Evolutionary conservation across 1,140 invertebrate species (phyloP).

Genomic region (Andrena cerasifolii): DNA sequence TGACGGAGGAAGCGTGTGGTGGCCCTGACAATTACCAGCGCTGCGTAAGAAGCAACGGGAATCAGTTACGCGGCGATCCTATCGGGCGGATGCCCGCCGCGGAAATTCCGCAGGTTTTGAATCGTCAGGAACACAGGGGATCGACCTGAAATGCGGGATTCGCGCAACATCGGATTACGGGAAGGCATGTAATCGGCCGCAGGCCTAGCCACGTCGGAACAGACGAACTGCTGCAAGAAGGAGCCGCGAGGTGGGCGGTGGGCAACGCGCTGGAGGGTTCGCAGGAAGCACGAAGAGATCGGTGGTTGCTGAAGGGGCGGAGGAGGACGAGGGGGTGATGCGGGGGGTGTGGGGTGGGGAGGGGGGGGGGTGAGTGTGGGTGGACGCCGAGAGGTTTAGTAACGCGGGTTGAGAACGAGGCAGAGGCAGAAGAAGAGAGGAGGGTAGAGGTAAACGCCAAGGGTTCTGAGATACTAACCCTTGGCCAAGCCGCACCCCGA

Average conservation of each 20-base stretch:
- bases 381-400: conserved; percentile 69
- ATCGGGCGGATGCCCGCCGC: conserved; percentile 2
- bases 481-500: conserved; percentile 82
- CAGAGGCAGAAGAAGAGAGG: conserved; percentile 60
- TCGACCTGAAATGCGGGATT: conserved; percentile 57
- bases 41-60: conserved; percentile 20
- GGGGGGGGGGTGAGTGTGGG: no score
- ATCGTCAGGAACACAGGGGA: conserved; percentile 43
- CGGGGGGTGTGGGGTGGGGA: no score
- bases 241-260: conserved; percentile 62
- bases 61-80: conserved; percentile 31
- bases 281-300: conserved; percentile 53
- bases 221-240: conserved; percentile 64
- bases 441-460: conserved; percentile 71
- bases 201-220: conserved; percentile 71
- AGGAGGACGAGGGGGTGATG: no score
- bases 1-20: no score
- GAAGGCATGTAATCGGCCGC: conserved; percentile 75
- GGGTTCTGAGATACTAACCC: conserved; percentile 81
- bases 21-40: neutral
- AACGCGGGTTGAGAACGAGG: conserved; percentile 67
- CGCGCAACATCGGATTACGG: conserved; percentile 70
- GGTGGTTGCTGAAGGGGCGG: conserved; percentile 38
- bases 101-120: conserved; percentile 56
- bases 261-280: conserved; percentile 55